Evolutionary conservation across 2,888 invertebrate species (phyloP), one percentile per base, ranked within the genome.

Genomic region (Tyria jacobaeae): DNA sequence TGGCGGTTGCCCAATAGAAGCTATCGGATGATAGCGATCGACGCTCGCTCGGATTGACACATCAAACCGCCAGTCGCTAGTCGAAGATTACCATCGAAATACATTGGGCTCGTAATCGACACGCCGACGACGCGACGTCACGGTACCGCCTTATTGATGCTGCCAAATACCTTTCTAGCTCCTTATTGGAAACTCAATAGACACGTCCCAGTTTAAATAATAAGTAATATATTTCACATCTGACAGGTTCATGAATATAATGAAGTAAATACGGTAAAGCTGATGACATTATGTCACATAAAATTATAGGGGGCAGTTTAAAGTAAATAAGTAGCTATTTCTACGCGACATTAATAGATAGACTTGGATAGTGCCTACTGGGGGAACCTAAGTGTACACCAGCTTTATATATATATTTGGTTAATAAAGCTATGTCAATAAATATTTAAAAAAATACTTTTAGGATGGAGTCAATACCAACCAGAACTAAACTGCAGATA

Each of bases 1-100:
- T 84, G 82, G 85, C 88, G 88, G 88, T 91, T 91, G 86, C 87
- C 90, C 91, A 92, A 93, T 92, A 89, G 91, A 79, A 91, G 91
- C 89, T 86, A 88, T 86, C 83, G 84, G 73, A 70, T 80, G 91
- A 92, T 91, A 90, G 86, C 81, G 86, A 91, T 90, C 91, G 86
- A 80, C 79, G 76, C 80, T 81, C 82, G 84, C 76, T 82, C 70
- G 81, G 92, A 94, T 92, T 93, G 94, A 94, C 92, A 93, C 92
- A 91, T 94, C 93, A 90, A 90, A 86, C 88, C 84, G 84, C 86
- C 86, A 83, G 86, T 83, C 85, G 85, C 82, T 82, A 78, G 83
- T 78, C 73, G 80, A 80, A 89, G 90, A 92, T 91, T 88, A 89
- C 82, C 83, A 91, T 91, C 91, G 87, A 86, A 82, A 85, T 85